Base-by-base conservation (phyloP, 2,888 invertebrate genomes). In the Ormyrus nitidulus region DNA sequence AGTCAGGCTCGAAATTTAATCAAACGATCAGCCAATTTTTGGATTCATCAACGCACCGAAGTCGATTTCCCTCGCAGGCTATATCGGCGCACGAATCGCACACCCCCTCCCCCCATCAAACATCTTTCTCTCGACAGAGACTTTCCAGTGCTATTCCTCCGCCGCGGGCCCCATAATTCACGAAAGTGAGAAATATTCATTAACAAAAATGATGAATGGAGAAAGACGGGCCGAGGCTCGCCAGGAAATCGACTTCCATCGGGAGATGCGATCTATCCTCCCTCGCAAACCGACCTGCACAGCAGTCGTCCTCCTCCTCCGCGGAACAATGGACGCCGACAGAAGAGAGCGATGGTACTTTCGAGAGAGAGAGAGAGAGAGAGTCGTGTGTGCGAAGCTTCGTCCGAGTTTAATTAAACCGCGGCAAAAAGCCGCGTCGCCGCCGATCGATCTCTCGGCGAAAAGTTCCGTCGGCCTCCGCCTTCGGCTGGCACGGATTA, bases 351-450 rank as follows among this genome's bases (percentile, higher is more conserved):
- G 13, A 59, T 19, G 44, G 44, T 34, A 34, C 34, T 34, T 34
- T 34, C 34, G 34, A 49, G 19, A 3, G 8, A 48, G 58, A 44
- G 54, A 11, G 49, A 6, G 59, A 48, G 10, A 48, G 11, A 68
- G 58, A 58, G 58, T 5, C 6, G 6, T 5, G 46, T 11, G 34
- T 56, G 49, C 59, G 56, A 34, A 49, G 34, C 44, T n/a, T 51
- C 66, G 73, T 58, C 49, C 69, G 80, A 86, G 85, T 87, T 88
- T 86, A 88, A 88, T 87, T 87, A 87, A 86, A 87, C 85, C 83
- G 11, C 49, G 64, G 65, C 19, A 74, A 76, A 79, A 78, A 65
- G 53, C 19, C 58, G 46, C 19, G 53, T 34, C 34, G n/a, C 10
- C 44, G 69, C 77, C 61, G 54, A 73, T 62, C 70, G 58, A 44